Evolutionary conservation across 2,113 vertebrate genomes (phyloP), one percentile per base, ranked within the genome.

Genomic region (Columbina picui): DNA sequence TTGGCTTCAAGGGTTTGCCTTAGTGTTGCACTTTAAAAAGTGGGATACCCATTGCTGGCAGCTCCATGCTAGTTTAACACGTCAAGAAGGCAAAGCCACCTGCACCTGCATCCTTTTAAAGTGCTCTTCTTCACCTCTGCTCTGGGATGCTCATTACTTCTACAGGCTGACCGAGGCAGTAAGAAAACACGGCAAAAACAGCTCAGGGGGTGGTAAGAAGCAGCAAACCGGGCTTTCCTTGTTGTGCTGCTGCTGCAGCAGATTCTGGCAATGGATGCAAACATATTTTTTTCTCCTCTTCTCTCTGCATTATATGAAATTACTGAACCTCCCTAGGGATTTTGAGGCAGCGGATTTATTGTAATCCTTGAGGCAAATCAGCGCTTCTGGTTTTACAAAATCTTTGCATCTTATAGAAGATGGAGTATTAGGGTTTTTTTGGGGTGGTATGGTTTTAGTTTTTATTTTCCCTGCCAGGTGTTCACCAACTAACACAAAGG

Each of bases 1-100:
- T 68, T 11, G 68, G 16, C 90, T 89, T 93, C 94, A 87, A 95
- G 95, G 74, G 59, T 89, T 95, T 87, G 75, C 74, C 75, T 84
- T 61, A 61, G 55, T 57, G 49, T 50, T 13, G 59, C 52, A 16
- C 94, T 95, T 94, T 65, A 25, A 38, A 63, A 92, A 73, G 75
- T 41, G 49, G 53, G 73, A 53, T 77, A 34, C 61, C 45, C 68
- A 1, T 70, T 52, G 90, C 78, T 52, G 81, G 50, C 2, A n/a
- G 80, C 84, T 75, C 67, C 11, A 1, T 3, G 39, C 71, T 73
- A 50, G 78, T 69, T 20, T 4, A 69, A 49, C 9, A 2, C 73
- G 12, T 64, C 43, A 12, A 84, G 85, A 60, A 88, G 90, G 87
- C 82, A 71, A 63, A 96, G 80, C 90, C 89, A 56, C 94, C 75